These are phyloP conservation scores for Oreochromis tanganicae DNA, from an alignment of 2,113 vertebrate genomes.

Conservation along the genomic window DNA sequence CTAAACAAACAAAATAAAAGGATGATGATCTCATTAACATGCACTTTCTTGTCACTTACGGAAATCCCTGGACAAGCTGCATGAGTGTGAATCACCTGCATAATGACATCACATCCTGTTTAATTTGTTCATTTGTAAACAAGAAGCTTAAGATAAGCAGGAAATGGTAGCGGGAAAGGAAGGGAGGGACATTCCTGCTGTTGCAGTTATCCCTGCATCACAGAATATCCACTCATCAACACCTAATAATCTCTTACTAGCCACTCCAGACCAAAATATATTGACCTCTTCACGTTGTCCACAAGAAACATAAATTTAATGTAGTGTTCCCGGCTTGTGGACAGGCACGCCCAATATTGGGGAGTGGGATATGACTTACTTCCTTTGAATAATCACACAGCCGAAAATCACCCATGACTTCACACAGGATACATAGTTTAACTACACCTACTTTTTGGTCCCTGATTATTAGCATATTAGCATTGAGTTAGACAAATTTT, in stretches of 20 bases:
- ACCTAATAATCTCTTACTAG: neutral
- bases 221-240: neutral
- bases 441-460: neutral
- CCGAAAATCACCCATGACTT: neutral
- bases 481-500: neutral
- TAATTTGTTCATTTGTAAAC: slow-evolving; percentile 53
- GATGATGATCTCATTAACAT: neutral
- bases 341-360: neutral
- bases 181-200: slow-evolving; percentile 23
- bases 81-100: slow-evolving; percentile 48
- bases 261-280: neutral
- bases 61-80: slow-evolving; percentile 1
- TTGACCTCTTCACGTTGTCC: neutral
- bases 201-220: neutral
- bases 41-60: neutral
- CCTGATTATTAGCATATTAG: neutral
- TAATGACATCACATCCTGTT: slow-evolving; percentile 62
- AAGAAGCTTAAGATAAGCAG: slow-evolving; percentile 30
- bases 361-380: slow-evolving; percentile 8
- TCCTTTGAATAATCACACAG: neutral
- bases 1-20: neutral
- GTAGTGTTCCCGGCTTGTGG: neutral
- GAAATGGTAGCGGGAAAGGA: slow-evolving; percentile 18
- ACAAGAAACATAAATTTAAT: neutral
- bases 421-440: neutral